Base-by-base conservation (phyloP, 2,888 invertebrate species). In the Mycogona germanica region DNA sequence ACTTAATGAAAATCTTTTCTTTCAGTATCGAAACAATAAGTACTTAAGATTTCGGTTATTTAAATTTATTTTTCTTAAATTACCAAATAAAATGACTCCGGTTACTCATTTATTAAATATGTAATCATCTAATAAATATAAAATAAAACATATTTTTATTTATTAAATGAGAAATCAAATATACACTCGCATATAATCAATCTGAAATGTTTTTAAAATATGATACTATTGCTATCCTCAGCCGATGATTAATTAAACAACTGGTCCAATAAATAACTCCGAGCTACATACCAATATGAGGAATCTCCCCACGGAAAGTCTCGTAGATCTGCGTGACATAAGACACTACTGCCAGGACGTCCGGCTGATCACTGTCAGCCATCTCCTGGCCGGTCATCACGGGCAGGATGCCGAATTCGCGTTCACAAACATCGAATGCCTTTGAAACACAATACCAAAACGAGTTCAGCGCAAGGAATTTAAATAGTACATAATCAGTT, bases 251-350 rank as follows among this genome's bases (percentile, higher is more conserved):
- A n/a, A n/a, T n/a, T n/a, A n/a, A n/a, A n/a, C n/a, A n/a, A n/a
- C n/a, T 9, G 9, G 17, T 14, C 19, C 42, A 19, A 23, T 19
- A 42, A 42, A 17, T 14, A 42, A 23, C 9, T 12, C 12, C 12
- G 42, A 23, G n/a, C n/a, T n/a, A n/a, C 55, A 6, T 49, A 57
- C 57, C 57, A 41, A 83, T 77, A 64, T 83, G 81, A 5, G 92
- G 91, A 63, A 91, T 87, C 71, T 93, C 91, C 44, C 91, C 87
- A 63, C 88, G 82, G 74, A 95, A 93, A 52, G 82, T 81, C 68
- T 86, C 82, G 71, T 92, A 92, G 58, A 95, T 82, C 69, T 89
- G 85, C 47, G 85, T 81, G 57, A 95, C 74, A 68, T 93, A 95
- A 51, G 84, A 80, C 19, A 89, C 79, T 72, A 88, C 78, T 38